These are phyloP conservation scores for Geotrypetes seraphini DNA, from an alignment of 2,797 vertebrate genomes.

Conservation along the genomic window DNA sequence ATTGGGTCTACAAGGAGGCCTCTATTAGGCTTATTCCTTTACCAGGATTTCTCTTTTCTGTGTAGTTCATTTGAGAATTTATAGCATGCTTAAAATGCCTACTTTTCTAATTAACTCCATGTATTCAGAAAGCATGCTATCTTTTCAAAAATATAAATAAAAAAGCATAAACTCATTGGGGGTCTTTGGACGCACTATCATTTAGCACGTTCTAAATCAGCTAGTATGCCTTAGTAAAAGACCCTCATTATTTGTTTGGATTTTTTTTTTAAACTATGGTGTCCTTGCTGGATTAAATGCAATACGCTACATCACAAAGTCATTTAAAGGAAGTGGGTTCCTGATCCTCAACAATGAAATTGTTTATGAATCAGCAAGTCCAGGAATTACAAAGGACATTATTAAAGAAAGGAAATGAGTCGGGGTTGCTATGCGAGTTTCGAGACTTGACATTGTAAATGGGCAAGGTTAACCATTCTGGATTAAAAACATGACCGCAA, in stretches of 20 bases:
- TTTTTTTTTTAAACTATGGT: constrained; percentile 15
- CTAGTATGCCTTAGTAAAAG: too few relatives aligned
- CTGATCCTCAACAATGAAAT: constrained; percentile 20
- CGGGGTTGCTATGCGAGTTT: constrained; percentile 30
- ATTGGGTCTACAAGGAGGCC: too few relatives aligned
- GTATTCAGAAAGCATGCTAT: too few relatives aligned
- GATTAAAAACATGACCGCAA: constrained; percentile 55
- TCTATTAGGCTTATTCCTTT: constrained; percentile 17
- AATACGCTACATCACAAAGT: constrained; percentile 16
- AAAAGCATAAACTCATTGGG: not conserved
- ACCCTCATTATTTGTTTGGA: too few relatives aligned
- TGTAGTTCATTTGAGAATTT: too few relatives aligned
- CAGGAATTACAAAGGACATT: constrained; percentile 45
- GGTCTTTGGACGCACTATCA: too few relatives aligned
- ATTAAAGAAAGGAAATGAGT: constrained; percentile 43
- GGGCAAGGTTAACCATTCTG: constrained; percentile 54
- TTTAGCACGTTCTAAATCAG: too few relatives aligned
- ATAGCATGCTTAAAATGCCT: too few relatives aligned
- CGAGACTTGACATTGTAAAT: constrained; percentile 47
- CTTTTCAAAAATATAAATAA: constrained; percentile 5
- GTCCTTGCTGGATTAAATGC: too few relatives aligned
- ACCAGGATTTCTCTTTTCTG: too few relatives aligned
- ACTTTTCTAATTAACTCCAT: too few relatives aligned
- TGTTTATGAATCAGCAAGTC: constrained; percentile 43
- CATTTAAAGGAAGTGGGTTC: constrained; percentile 27